Percentiles rank a stretch among this genome's conserved stretches.
Conservation (phyloP, 37 sponge, comb jelly and placozoan genomes). For the Haliclona indistincta region DNA sequence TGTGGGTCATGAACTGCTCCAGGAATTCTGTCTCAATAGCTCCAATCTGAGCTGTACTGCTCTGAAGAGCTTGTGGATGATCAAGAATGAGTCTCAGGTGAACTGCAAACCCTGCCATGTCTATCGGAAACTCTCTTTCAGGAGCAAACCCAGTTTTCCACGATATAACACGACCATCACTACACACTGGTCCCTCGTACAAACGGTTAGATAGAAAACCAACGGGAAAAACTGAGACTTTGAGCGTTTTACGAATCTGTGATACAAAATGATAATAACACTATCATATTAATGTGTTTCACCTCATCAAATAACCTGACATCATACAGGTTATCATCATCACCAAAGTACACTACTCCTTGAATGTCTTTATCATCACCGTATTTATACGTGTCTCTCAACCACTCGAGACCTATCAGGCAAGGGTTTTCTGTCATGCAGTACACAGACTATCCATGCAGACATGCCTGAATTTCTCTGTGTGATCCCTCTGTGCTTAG, state of each 20-base stretch:
- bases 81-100: slow-evolving; percentile 43
- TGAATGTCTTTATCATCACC: background rate
- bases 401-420: too few relatives aligned
- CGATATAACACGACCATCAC: slow-evolving; percentile 19
- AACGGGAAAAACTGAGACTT: slow-evolving; percentile 75
- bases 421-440: too few relatives aligned
- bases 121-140: slow-evolving; percentile 77
- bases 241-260: slow-evolving; percentile 57
- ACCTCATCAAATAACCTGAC: slow-evolving; percentile 85
- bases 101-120: slow-evolving; percentile 96
- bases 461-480: slow-evolving; percentile 78
- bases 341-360: slow-evolving; percentile 93
- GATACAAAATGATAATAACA: background rate
- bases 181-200: slow-evolving; percentile 77
- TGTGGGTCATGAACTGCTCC: slow-evolving; percentile 7
- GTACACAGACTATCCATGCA: too few relatives aligned
- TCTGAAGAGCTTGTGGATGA: slow-evolving; percentile 27
- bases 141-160: slow-evolving; percentile 44
- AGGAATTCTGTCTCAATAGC: slow-evolving; percentile 65
- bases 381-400: slow-evolving; percentile 24
- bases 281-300: background rate
- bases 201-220: slow-evolving; percentile 49
- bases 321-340: slow-evolving; percentile 93
- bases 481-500: slow-evolving; percentile 64
- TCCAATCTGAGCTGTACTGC: slow-evolving; percentile 7